Evolutionary conservation across 2,888 invertebrate species (phyloP).

Genomic region (Vandiemenella viatica): DNA sequence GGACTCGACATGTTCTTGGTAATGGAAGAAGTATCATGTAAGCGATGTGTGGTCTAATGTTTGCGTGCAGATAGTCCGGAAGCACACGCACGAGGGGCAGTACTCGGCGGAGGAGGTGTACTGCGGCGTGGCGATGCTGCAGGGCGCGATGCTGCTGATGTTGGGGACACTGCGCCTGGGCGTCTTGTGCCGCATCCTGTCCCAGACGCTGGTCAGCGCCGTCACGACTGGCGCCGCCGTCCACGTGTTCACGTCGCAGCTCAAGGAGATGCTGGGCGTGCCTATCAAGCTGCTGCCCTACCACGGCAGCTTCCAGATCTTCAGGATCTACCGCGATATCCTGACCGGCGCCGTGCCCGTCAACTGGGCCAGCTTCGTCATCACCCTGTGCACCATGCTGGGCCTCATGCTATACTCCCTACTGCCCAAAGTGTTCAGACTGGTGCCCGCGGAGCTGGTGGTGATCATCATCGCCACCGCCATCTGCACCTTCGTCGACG

Average conservation of each 20-base stretch:
- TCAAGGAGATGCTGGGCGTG: constrained; percentile 48
- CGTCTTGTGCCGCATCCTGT: constrained; percentile 55
- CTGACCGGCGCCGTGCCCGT: not conserved
- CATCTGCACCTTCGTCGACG: no score
- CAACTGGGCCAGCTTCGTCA: not conserved
- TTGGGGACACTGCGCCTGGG: constrained; percentile 66
- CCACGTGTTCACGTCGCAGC: constrained; percentile 68
- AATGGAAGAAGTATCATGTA: no score
- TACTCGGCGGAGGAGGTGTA: no score
- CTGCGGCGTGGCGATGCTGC: no score
- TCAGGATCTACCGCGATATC: not conserved
- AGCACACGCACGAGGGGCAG: no score
- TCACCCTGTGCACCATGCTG: not conserved
- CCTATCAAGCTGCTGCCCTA: constrained; percentile 22
- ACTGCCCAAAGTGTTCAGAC: not conserved
- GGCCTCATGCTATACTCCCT: not conserved
- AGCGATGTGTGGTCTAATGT: no score
- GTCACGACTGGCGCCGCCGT: constrained; percentile 79
- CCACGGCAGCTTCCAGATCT: not conserved
- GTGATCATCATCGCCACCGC: no score
- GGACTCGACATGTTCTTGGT: no score
- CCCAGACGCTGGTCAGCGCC: constrained; percentile 69
- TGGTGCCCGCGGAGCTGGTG: no score
- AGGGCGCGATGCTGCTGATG: constrained; percentile 59
- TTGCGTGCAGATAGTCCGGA: no score